phyloP scores from a whole-genome alignment of 2,888 invertebrate genomes.

The Tiliacea aurago region DNA sequence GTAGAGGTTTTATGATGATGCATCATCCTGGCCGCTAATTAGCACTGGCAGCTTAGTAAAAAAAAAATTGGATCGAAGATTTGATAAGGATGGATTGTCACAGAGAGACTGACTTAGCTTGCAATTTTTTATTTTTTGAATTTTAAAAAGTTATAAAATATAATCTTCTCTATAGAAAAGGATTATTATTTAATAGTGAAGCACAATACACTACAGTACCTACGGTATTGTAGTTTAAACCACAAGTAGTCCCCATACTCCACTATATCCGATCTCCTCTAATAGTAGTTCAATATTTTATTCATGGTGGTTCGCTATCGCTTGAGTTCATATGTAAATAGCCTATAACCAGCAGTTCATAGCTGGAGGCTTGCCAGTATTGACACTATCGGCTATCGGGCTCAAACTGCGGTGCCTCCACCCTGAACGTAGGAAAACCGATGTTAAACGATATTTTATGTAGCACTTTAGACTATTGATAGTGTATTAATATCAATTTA shows the following conservation, averaged over 20 bases:
- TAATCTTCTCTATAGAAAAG: no score
- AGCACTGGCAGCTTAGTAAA: no score
- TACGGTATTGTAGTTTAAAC: not conserved
- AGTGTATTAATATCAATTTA: slow-evolving; percentile 49
- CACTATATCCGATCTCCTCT: slow-evolving; percentile 20
- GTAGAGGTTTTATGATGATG: no score
- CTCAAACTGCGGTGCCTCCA: slow-evolving; percentile 59
- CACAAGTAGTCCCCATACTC: not conserved
- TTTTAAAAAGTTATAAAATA: no score
- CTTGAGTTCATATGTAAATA: slow-evolving; percentile 76
- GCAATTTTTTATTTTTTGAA: no score
- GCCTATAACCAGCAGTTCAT: slow-evolving; percentile 65
- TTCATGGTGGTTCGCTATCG: slow-evolving; percentile 63
- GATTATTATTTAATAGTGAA: no score
- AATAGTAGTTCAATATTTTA: slow-evolving; percentile 58
- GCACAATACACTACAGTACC: no score
- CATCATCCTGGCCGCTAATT: no score
- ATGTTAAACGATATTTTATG: slow-evolving; percentile 52
- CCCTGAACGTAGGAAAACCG: slow-evolving; percentile 38
- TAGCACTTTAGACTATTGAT: slow-evolving; percentile 46
- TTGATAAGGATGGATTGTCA: no score
- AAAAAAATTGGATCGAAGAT: no score
- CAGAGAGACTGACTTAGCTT: no score
- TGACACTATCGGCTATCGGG: slow-evolving; percentile 80
- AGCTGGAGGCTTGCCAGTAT: slow-evolving; percentile 84